Base-by-base conservation (phyloP, 2,113 vertebrate species). In the Hyaena hyaena region DNA sequence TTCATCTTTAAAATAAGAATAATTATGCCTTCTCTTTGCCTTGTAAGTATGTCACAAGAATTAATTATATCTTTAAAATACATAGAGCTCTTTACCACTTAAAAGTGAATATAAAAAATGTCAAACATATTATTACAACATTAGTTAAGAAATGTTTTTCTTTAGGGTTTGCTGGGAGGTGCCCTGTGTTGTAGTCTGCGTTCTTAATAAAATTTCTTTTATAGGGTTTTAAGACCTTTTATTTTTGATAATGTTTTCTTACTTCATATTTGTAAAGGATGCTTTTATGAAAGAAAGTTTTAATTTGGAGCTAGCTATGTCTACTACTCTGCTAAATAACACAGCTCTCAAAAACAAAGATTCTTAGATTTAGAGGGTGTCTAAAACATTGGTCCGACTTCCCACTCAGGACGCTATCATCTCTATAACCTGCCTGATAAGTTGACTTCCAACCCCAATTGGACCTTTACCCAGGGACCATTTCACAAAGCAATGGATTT, bases 31-130 rank as follows among this genome's bases (percentile, higher is more conserved):
- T 53, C n/a, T 94, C 63, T 45, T 87, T 93, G 26, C 55, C 43
- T 88, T 82, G 45, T 61, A 90, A 81, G 17, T 8, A 14, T 91
- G 14, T 35, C 24, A 24, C n/a, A 87, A 93, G 71, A 88, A 88
- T 91, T 96, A 95, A 94, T 90, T 96, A 85, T 19, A 91, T n/a
- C 50, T 39, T 96, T 73, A 73, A 96, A 88, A 73, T 82, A 88
- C 84, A 91, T 45, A 65, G 50, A 73, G 23, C n/a, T 69, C 66
- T 93, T 93, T 65, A 90, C 19, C 4, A 76, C 45, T 92, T 88
- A 65, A 23, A 90, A 96, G 69, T 76, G 84, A 92, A 90, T 83
- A 71, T 16, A 85, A 81, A 21, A 92, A 79, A 82, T 63, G 65
- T 26, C 12, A 68, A 90, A 58, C 28, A 19, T 88, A 74, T 81